Conservation (phyloP, 2,797 vertebrate genomes). For the Gallinago nigripennis region DNA sequence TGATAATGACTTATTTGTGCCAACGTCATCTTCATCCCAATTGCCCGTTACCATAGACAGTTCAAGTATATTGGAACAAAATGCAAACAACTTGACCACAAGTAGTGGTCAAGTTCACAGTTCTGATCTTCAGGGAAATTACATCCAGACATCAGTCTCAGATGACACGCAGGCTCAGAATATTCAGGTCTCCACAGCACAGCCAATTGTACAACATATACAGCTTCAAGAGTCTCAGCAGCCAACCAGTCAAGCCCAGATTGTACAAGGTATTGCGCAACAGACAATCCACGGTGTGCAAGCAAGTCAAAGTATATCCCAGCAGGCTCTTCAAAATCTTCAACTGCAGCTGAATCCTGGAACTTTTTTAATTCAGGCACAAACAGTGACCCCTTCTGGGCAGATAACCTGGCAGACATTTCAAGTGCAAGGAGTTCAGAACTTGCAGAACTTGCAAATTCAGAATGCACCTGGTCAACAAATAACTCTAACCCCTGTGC, state of each 20-base stretch:
- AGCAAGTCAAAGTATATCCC: constrained; percentile 84
- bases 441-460: constrained; percentile 98
- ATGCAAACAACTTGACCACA: constrained; percentile 83
- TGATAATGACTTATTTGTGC: constrained; percentile 94
- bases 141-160: constrained; percentile 84
- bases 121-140: constrained; percentile 90
- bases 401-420: constrained; percentile 99
- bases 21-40: constrained; percentile 91
- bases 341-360: constrained; percentile 96
- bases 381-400: constrained; percentile 96
- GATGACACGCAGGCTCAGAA: constrained; percentile 90
- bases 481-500: constrained; percentile 96
- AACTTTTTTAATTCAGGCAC: constrained; percentile 98
- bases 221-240: constrained; percentile 94
- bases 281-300: constrained; percentile 85
- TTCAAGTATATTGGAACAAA: constrained; percentile 90
- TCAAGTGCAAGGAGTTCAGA: constrained; percentile 99
- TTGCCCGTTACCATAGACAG: constrained; percentile 88
- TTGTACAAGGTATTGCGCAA: constrained; percentile 88
- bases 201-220: constrained; percentile 88
- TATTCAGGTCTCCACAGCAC: constrained; percentile 90
- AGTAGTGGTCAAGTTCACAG: constrained; percentile 87
- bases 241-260: constrained; percentile 90
- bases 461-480: constrained; percentile 94
- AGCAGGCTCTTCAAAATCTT: constrained; percentile 91